Evolutionary conservation across 1,140 invertebrate genomes (phyloP), one percentile per base, ranked within the genome.

Genomic region (Berghia stephanieae): DNA sequence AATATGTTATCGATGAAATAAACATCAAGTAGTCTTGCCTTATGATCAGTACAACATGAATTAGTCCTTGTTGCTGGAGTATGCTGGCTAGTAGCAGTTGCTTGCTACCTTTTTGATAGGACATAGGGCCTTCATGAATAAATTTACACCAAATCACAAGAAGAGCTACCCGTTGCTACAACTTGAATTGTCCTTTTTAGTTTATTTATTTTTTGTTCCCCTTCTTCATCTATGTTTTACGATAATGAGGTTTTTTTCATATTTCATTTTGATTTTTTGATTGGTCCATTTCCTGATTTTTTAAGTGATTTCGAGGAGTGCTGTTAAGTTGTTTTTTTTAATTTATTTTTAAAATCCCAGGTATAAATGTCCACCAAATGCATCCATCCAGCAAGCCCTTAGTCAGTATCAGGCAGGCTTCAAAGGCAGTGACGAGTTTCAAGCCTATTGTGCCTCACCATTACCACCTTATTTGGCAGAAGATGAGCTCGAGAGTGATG

Each of bases 351-450:
- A 34, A 52, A 57, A 67, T 79, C 79, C 1, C 82, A 91, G 93
- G 93, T 94, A 93, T 84, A 86, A 93, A 0, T 92, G 92, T 71
- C 90, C 91, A 13, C 91, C 93, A 1, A 92, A 92, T 2, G 90
- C 92, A 0, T 93, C 93, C 0, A 92, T 96, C 21, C 90, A 92
- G 1, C 93, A 94, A 83, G 92, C 92, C 0, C 80, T 96, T 18
- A 85, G 92, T 1, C 87, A 92, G 2, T 96, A 94, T 84, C 93
- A 95, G 79, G 82, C 89, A 44, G 92, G 93, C 0, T 95, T 93
- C 81, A 88, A 91, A 55, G 85, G 83, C 16, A 72, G 60, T 16
- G 78, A 76, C 31, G 71, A 83, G 0, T 79, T 42, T 27, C 27
- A 57, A 21, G 86, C 86, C 5, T 92, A 92, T 85, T 91, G 91